These are phyloP conservation scores for Ricordea florida DNA, from an alignment of 92 coral and sea anemone species.

Conservation along the genomic window DNA sequence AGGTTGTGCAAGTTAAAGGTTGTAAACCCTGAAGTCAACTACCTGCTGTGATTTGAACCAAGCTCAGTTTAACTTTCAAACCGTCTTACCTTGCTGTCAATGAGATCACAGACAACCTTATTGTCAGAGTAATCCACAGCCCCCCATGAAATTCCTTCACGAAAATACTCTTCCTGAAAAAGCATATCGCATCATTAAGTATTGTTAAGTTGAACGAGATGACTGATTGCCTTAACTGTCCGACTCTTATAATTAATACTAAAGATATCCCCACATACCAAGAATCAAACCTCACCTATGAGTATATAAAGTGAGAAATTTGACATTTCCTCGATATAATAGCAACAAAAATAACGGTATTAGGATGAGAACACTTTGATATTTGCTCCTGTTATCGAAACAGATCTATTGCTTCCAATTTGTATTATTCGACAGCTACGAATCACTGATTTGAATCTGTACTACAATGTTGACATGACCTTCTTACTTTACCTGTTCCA, in stretches of 20 bases:
- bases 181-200: not conserved
- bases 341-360: too few relatives aligned
- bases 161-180: slow-evolving; percentile 73
- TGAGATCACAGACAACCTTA: slow-evolving; percentile 70
- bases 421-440: too few relatives aligned
- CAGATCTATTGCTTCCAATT: too few relatives aligned
- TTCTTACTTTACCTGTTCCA: slow-evolving; percentile 63
- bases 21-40: not conserved
- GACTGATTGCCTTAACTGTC: not conserved
- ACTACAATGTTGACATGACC: not conserved
- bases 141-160: slow-evolving; percentile 80
- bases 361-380: too few relatives aligned
- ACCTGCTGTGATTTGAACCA: too few relatives aligned
- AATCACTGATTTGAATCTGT: too few relatives aligned
- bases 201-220: not conserved
- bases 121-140: slow-evolving; percentile 75
- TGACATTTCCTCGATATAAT: too few relatives aligned
- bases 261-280: too few relatives aligned
- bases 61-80: too few relatives aligned
- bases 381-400: too few relatives aligned
- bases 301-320: too few relatives aligned
- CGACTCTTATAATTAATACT: not conserved
- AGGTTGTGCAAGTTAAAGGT: not conserved
- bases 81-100: slow-evolving; percentile 69
- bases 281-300: too few relatives aligned